These are phyloP conservation scores for Teinopalpus imperialis DNA, from an alignment of 2,888 invertebrate species.

Conservation along the genomic window DNA sequence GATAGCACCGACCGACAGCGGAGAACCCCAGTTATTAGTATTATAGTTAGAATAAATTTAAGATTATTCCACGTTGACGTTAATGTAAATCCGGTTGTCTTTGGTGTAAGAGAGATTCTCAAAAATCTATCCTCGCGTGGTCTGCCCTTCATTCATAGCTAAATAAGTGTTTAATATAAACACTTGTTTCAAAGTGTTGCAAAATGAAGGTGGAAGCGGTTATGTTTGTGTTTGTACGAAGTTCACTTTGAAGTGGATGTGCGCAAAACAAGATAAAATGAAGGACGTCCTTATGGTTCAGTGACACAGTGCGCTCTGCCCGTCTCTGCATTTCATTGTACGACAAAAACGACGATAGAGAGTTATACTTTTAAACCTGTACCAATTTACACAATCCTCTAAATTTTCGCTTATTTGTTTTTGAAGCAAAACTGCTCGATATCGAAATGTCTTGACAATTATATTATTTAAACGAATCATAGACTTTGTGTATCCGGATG, in stretches of 20 bases:
- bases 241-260: slow-evolving; percentile 21
- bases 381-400: slow-evolving; percentile 12
- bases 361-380: slow-evolving; percentile 11
- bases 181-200: background rate
- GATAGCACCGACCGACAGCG: too few species aligned
- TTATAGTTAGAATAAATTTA: too few species aligned
- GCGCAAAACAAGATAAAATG: slow-evolving; percentile 25
- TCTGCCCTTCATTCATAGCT: background rate
- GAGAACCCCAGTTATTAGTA: too few species aligned
- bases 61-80: too few species aligned
- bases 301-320: slow-evolving; percentile 24
- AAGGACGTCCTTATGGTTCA: slow-evolving; percentile 25
- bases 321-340: slow-evolving; percentile 9
- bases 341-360: slow-evolving; percentile 11
- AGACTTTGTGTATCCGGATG: too few species aligned
- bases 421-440: too few species aligned
- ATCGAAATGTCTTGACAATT: too few species aligned
- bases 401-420: too few species aligned
- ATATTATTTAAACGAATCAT: too few species aligned
- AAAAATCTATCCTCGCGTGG: too few species aligned
- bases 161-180: background rate
- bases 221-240: slow-evolving; percentile 3
- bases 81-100: too few species aligned
- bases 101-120: too few species aligned
- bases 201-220: slow-evolving; percentile 4